Conservation (phyloP, 2,888 invertebrate genomes). For the Embidobia sp. region DNA sequence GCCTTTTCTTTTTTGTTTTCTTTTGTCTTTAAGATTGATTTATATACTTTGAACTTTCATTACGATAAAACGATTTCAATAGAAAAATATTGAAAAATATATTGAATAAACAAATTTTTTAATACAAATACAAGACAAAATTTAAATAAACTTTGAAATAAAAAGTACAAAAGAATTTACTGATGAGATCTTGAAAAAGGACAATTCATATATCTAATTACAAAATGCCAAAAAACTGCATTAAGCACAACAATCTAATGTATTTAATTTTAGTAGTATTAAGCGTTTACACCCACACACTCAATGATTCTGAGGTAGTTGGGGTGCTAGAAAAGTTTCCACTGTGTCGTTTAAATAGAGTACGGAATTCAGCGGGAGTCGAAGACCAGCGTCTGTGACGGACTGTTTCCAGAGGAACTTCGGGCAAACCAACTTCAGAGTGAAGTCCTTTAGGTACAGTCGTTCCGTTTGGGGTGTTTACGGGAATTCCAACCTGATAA, state of each 20-base stretch:
- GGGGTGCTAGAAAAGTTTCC: constrained; percentile 71
- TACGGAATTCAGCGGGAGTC: constrained; percentile 77
- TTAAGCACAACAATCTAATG: no score
- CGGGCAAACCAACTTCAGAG: constrained; percentile 78
- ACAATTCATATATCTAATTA: no score
- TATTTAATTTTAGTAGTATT: no score
- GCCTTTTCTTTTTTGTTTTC: no score
- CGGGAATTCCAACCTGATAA: constrained; percentile 87
- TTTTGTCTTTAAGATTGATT: no score
- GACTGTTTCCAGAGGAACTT: constrained; percentile 74
- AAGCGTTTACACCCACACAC: constrained; percentile 77
- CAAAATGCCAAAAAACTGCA: constrained; percentile 21
- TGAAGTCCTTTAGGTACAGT: constrained; percentile 76
- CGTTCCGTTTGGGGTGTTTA: constrained; percentile 62
- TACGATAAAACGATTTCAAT: no score
- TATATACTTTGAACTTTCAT: no score
- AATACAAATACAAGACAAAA: no score
- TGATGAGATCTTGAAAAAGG: no score
- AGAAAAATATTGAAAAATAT: no score
- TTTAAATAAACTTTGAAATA: no score
- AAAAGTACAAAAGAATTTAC: neutral
- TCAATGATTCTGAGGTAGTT: constrained; percentile 75
- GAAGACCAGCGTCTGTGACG: constrained; percentile 79
- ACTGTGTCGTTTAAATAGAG: constrained; percentile 75
- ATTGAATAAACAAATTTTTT: no score